Conservation (phyloP, 2,113 vertebrate species). For the Isurus oxyrinchus region DNA sequence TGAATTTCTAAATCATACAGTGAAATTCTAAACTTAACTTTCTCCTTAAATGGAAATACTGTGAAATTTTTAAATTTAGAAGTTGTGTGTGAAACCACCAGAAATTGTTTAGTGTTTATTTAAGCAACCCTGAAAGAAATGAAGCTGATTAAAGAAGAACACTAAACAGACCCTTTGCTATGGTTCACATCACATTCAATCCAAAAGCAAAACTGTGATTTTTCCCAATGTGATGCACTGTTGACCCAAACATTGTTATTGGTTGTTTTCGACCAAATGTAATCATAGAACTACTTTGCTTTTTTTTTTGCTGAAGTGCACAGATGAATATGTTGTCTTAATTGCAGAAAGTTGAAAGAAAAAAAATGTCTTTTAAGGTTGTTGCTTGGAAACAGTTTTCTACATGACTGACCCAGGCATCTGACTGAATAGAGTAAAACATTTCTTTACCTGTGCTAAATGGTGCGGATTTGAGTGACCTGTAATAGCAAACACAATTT, state of each 20-base stretch:
- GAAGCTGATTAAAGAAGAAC: background rate
- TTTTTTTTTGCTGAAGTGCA: slow-evolving; percentile 14
- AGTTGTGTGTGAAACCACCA: background rate
- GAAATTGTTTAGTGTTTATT: background rate
- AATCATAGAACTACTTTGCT: background rate
- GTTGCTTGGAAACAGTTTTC: slow-evolving; percentile 35
- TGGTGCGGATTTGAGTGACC: background rate
- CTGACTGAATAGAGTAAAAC: background rate
- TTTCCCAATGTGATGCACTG: background rate
- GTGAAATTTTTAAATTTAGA: background rate
- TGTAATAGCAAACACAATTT: background rate
- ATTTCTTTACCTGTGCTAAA: slow-evolving; percentile 1
- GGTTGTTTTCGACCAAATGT: background rate
- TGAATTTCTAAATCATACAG: background rate
- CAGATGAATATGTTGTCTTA: slow-evolving; percentile 22
- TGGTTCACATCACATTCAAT: background rate
- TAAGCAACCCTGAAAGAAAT: background rate
- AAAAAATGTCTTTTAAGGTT: background rate
- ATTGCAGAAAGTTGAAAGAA: slow-evolving; percentile 28
- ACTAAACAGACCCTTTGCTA: background rate
- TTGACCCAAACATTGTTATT: background rate
- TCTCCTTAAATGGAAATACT: background rate
- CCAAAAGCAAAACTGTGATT: background rate
- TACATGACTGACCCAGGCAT: background rate
- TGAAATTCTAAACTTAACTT: background rate